Evolutionary conservation across 2,797 vertebrate species (phyloP), one percentile per base, ranked within the genome.

Genomic region (Rhynchonycteris naso): DNA sequence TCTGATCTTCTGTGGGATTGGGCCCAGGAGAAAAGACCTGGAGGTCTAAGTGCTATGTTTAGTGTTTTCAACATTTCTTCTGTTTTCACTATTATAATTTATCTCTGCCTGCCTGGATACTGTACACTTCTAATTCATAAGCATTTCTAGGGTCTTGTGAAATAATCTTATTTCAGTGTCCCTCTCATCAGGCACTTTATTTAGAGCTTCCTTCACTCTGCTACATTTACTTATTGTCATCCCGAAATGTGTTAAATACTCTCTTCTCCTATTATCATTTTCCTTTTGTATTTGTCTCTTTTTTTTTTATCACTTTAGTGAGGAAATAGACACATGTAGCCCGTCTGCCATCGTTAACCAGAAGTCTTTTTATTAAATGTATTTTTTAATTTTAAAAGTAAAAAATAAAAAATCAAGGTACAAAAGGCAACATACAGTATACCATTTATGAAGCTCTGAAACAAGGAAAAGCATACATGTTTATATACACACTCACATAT

Each of bases 391-490:
- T 76, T 76, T 28, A 93, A 75, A 74, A 58, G 14, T 71, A 66
- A 81, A 80, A 66, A 35, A 56, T 75, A 30, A 33, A 33, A 63
- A 63, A n/a, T 58, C 10, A 69, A 38, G 59, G 26, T 88, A 33
- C 61, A 35, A 52, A 92, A 76, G 33, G 52, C 33, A 38, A 43
- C 21, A 38, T 75, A 33, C 28, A 65, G n/a, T 69, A 61, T 72
- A 65, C 35, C 30, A 52, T 83, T 85, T 79, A 47, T 79, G 65
- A 95, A 88, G 78, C 50, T 84, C 78, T 68, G n/a, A 72, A 91
- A 94, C 50, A 76, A 75, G 38, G 58, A 54, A 78, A 82, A 66
- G 4, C 43, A 88, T 54, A 50, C 13, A 85, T 78, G 33, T 33
- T 63, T 91, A 72, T 47, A 28, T 87, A 72, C 21, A 35, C 58